These are phyloP conservation scores for Eidolon dupreanum DNA, from an alignment of 2,797 vertebrate species.

Conservation along the genomic window DNA sequence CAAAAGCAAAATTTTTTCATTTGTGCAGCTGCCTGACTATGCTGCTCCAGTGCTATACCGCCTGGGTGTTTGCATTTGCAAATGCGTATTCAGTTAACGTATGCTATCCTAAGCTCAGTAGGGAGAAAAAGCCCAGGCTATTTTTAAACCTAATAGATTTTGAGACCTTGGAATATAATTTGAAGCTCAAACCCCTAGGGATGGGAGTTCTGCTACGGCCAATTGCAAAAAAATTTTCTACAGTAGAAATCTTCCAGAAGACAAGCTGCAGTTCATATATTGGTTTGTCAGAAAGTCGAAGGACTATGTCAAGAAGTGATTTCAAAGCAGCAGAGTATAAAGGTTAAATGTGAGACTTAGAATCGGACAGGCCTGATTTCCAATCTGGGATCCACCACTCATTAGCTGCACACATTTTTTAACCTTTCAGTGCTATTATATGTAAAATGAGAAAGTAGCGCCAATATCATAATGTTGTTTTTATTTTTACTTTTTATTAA, in stretches of 20 bases:
- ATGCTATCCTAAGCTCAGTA: not conserved
- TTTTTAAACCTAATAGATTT: slow-evolving; percentile 59
- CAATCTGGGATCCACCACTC: not conserved
- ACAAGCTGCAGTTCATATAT: not conserved
- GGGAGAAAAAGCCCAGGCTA: not conserved
- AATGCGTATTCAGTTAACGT: slow-evolving; percentile 9
- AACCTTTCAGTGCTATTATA: not conserved
- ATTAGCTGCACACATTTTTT: not conserved
- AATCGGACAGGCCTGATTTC: not conserved
- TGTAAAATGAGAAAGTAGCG: not conserved
- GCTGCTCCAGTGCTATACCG: not conserved
- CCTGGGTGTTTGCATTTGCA: not conserved
- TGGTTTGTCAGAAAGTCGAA: slow-evolving; percentile 3
- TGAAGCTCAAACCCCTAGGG: not conserved
- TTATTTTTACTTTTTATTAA: not conserved
- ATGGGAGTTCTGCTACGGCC: not conserved
- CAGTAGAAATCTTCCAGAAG: not conserved
- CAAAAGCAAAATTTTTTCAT: slow-evolving; percentile 47
- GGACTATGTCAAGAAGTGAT: not conserved
- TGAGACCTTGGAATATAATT: slow-evolving; percentile 46
- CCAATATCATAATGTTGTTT: not conserved
- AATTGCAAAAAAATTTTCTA: not conserved
- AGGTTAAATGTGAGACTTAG: not conserved
- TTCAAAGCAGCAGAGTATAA: not conserved
- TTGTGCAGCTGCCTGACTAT: not conserved